Conservation (phyloP, 2,113 vertebrate species). For the Phocoena sinus region DNA sequence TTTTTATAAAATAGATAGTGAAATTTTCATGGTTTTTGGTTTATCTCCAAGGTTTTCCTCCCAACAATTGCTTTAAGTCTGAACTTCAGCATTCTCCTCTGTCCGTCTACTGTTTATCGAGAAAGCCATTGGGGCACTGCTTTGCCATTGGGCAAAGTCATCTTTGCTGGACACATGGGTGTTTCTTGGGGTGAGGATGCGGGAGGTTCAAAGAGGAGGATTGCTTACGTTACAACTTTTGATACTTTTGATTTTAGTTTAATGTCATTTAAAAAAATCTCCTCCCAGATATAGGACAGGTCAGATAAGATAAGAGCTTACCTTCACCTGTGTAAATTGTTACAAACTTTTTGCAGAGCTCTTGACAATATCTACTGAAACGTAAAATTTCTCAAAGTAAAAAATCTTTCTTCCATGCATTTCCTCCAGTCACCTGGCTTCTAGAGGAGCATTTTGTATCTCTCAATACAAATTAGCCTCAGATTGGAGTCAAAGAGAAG, state of each 20-base stretch:
- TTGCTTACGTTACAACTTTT: neutral
- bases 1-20: neutral
- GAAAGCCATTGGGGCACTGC: neutral
- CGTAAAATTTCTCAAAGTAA: neutral
- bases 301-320: constrained; percentile 5
- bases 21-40: neutral
- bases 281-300: neutral
- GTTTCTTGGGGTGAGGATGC: neutral
- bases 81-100: neutral
- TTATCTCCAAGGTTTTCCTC: neutral
- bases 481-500: neutral
- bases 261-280: neutral
- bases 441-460: neutral
- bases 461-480: neutral
- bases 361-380: constrained; percentile 1
- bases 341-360: neutral
- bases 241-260: neutral
- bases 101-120: neutral
- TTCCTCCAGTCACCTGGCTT: neutral
- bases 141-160: neutral
- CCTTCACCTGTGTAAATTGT: neutral
- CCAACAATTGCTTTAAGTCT: neutral
- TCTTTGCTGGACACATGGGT: neutral
- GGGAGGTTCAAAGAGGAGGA: neutral
- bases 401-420: neutral